A percentile compares a stretch with the other conserved stretches of the same genome.
These are phyloP conservation scores for Cottoperca gobio DNA, from an alignment of 2,797 vertebrate genomes.

Conservation along the genomic window DNA sequence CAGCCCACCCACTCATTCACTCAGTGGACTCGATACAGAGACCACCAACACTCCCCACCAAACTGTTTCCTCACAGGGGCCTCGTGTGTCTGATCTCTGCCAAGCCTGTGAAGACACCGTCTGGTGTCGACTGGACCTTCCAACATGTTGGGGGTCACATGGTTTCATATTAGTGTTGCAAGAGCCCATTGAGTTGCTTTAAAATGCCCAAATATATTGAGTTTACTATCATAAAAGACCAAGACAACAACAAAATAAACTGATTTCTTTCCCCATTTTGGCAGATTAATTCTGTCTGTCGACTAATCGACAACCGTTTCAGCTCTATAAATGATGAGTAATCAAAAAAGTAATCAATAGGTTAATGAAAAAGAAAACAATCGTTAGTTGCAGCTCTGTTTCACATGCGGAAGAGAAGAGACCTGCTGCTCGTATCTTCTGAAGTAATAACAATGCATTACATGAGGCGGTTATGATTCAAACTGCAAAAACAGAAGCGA, in stretches of 20 bases:
- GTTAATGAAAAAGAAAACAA: background rate
- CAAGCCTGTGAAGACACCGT: background rate
- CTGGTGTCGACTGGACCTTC: background rate
- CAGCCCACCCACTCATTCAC: slow-evolving; percentile 66
- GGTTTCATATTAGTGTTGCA: background rate
- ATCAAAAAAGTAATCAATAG: background rate
- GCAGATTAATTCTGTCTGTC: too few species aligned
- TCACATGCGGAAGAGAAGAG: background rate
- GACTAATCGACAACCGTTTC: too few species aligned
- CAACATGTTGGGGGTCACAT: background rate
- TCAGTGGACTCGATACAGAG: slow-evolving; percentile 45
- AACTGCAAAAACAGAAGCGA: background rate
- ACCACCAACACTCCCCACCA: slow-evolving; percentile 59
- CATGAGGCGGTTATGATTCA: background rate
- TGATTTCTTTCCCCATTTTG: too few species aligned
- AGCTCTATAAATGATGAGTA: background rate
- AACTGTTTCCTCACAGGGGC: slow-evolving; percentile 31
- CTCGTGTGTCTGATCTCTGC: slow-evolving; percentile 25
- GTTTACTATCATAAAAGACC: too few species aligned
- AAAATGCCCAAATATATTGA: too few species aligned
- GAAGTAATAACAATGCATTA: background rate
- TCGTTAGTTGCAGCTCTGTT: background rate
- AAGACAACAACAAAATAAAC: too few species aligned
- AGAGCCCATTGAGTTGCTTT: background rate
- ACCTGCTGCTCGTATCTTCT: background rate